Base-by-base conservation (phyloP, 1,140 invertebrate species). In the Orchesella cincta region DNA sequence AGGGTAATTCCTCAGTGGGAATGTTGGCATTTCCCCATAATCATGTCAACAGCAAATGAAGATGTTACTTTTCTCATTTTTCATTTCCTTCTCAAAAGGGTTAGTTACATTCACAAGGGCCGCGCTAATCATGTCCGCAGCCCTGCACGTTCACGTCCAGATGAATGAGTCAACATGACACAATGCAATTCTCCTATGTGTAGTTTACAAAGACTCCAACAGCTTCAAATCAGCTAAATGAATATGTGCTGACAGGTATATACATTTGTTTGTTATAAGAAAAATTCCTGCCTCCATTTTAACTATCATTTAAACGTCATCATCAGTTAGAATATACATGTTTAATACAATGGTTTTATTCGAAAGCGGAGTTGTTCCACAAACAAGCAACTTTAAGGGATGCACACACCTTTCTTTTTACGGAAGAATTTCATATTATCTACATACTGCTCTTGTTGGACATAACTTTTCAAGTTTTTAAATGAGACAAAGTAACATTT, bases 201-300 rank as follows among this genome's bases (percentile, higher is more conserved):
- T 46, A 46, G 5, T 46, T 46, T 46, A 46, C 18, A 46, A 8
- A 46, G 5, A 46, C 18, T 8, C 39, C 39, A 8, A 8, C 39
- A 46, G 5, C 5, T 46, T 46, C 39, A 46, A 46, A 46, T 8
- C 5, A 46, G 39, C 5, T 46, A 46, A 46, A 46, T 46, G 39
- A 46, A 46, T 46, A 46, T 18, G 39, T 46, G 39, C 39, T 46
- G 39, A 46, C 39, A 46, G 39, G n/a, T n/a, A n/a, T n/a, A n/a
- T n/a, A n/a, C 39, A 46, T 46, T 46, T 46, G 39, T 46, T 46
- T 46, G 39, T 46, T 46, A 46, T 18, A 46, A 46, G 39, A 46
- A 46, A 46, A 57, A 57, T 57, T 26, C 26, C n/a, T n/a, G n/a
- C 54, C 54, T 23, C 54, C 14, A n/a, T 57, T 57, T 57, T 57